Conservation (phyloP, 1,140 invertebrate genomes). For the Euura saliciscinereae region DNA sequence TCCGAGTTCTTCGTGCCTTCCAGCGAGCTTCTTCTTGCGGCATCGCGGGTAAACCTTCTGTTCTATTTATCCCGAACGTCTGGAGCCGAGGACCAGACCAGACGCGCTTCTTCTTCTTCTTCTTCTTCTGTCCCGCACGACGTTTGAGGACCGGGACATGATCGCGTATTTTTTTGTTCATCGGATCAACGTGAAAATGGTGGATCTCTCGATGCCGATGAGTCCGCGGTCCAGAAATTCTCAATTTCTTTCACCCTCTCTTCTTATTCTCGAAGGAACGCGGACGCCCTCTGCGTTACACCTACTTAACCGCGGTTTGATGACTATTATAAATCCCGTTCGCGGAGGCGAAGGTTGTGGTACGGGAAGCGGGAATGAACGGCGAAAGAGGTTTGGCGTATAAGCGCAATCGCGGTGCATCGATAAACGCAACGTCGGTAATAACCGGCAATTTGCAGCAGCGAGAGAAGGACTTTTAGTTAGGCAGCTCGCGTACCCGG, state of each 20-base stretch:
- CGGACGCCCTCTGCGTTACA: not conserved
- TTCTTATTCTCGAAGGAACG: not conserved
- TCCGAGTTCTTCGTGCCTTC: not conserved
- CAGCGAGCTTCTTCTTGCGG: not conserved
- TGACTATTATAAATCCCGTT: not conserved
- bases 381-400: slow-evolving; percentile 13
- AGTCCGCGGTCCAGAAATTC: too few species aligned
- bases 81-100: slow-evolving; percentile 20
- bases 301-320: not conserved
- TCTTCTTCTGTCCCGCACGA: not conserved
- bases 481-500: slow-evolving; percentile 37
- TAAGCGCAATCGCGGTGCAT: slow-evolving; percentile 41
- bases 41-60: slow-evolving; percentile 44
- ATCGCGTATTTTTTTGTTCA: slow-evolving; percentile 42
- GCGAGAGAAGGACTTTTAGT: slow-evolving; percentile 48
- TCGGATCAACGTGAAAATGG: too few species aligned
- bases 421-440: slow-evolving; percentile 50
- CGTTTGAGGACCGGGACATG: slow-evolving; percentile 9
- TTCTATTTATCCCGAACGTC: slow-evolving; percentile 36
- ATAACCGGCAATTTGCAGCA: slow-evolving; percentile 55
- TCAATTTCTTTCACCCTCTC: not conserved
- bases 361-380: not conserved
- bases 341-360: not conserved
- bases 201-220: too few species aligned
- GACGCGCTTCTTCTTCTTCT: too few species aligned